Conservation (phyloP, 1,140 invertebrate genomes). For the Batillaria attramentaria region DNA sequence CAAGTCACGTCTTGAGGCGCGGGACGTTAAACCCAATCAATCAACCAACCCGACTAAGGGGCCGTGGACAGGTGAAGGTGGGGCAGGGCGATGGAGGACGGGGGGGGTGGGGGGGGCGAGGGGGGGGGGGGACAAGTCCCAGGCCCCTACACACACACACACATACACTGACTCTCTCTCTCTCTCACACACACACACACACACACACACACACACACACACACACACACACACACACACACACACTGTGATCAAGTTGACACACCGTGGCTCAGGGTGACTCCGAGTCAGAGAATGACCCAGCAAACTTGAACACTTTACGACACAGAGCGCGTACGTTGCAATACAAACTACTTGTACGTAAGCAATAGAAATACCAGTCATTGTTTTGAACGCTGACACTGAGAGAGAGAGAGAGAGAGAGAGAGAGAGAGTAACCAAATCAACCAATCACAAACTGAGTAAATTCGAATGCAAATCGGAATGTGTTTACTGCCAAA, state of each 20-base stretch:
- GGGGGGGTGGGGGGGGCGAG: background rate
- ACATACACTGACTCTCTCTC: background rate
- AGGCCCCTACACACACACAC: background rate
- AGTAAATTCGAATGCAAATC: too few species aligned
- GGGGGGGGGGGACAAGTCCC: background rate
- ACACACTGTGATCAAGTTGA: background rate
- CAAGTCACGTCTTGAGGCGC: too few species aligned
- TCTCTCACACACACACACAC: background rate
- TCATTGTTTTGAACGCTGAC: background rate
- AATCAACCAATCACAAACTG: too few species aligned
- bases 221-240: background rate
- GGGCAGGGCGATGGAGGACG: background rate
- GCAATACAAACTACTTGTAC: background rate
- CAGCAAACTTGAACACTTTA: background rate
- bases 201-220: background rate
- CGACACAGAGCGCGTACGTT: background rate
- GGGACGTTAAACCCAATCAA: too few species aligned
- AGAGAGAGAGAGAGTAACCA: too few species aligned
- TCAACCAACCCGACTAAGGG: too few species aligned
- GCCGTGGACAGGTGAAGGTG: too few species aligned
- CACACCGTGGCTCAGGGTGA: background rate
- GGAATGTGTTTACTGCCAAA: too few species aligned
- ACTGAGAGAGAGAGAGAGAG: too few species aligned
- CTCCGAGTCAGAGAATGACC: background rate
- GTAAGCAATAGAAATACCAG: background rate